A percentile compares a stretch with the other conserved stretches of the same genome.
phyloP scores from a whole-genome alignment of 2,888 invertebrate species.

The Scaptomyza reducta region DNA sequence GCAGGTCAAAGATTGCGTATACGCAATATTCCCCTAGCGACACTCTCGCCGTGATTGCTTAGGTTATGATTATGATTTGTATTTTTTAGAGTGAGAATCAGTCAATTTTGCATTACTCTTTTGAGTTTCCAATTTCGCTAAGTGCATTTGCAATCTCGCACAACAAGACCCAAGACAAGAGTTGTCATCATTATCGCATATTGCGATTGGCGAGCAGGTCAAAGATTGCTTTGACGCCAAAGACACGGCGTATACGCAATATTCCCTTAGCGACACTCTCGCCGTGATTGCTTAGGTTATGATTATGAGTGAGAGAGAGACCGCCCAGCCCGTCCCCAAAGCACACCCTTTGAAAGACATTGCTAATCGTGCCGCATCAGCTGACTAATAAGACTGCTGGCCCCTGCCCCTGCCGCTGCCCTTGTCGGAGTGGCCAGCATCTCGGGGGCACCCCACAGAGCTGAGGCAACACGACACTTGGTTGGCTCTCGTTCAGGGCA shows the following conservation, averaged over 20 bases:
- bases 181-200: constrained; percentile 52
- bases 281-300: constrained; percentile 53
- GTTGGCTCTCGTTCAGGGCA: constrained; percentile 22
- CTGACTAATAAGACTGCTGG: constrained; percentile 29
- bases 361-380: constrained; percentile 48
- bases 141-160: background rate
- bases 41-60: no score
- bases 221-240: constrained; percentile 14
- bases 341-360: constrained; percentile 19
- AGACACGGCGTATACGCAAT: constrained; percentile 57
- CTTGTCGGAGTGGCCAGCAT: background rate
- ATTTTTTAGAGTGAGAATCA: no score
- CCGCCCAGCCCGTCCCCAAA: no score
- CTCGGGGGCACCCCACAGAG: background rate
- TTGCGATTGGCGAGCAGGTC: constrained; percentile 35
- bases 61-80: no score
- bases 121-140: background rate
- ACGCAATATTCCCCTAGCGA: no score
- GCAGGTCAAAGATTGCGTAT: no score
- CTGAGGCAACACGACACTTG: constrained; percentile 19
- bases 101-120: no score
- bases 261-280: constrained; percentile 40
- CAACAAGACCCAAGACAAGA: constrained; percentile 39
- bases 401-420: background rate
- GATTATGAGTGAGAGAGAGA: no score